Evolutionary conservation across 1,140 invertebrate species (phyloP).

Genomic region (Anastrepha obliqua): DNA sequence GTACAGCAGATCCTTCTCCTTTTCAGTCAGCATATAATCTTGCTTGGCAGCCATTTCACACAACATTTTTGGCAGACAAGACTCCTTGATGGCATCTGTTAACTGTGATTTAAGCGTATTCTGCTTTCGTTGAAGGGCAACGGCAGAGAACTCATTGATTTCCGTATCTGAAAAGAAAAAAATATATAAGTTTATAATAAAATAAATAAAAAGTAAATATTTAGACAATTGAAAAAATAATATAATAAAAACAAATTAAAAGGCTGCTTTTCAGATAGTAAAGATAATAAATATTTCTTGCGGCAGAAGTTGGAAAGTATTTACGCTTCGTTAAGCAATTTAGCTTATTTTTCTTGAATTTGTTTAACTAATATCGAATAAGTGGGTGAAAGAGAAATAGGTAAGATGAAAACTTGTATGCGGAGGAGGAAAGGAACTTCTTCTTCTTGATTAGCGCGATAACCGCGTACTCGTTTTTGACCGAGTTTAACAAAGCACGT

Average conservation of each 20-base stretch:
- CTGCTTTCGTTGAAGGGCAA: constrained; percentile 62
- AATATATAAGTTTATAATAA: not conserved
- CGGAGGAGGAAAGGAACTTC: too few species aligned
- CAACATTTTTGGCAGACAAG: constrained; percentile 85
- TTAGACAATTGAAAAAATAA: not conserved
- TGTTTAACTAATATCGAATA: too few species aligned
- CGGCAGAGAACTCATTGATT: constrained; percentile 68
- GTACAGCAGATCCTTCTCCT: constrained; percentile 81
- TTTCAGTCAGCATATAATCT: constrained; percentile 81
- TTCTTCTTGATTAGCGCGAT: too few species aligned
- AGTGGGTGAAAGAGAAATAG: too few species aligned
- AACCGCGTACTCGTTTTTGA: too few species aligned
- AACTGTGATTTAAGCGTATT: constrained; percentile 64
- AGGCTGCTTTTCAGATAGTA: too few species aligned
- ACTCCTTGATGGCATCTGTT: constrained; percentile 72
- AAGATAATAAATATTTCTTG: too few species aligned
- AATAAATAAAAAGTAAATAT: not conserved
- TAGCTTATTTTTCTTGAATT: too few species aligned
- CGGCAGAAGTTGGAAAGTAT: too few species aligned
- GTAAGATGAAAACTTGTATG: too few species aligned
- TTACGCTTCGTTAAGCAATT: too few species aligned
- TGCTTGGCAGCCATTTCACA: constrained; percentile 82
- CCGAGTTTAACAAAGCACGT: too few species aligned
- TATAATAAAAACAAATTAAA: not conserved
- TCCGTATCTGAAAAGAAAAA: constrained; percentile 64